Evolutionary conservation across 2,113 vertebrate species (phyloP).

Genomic region (Vanacampus margaritifer): DNA sequence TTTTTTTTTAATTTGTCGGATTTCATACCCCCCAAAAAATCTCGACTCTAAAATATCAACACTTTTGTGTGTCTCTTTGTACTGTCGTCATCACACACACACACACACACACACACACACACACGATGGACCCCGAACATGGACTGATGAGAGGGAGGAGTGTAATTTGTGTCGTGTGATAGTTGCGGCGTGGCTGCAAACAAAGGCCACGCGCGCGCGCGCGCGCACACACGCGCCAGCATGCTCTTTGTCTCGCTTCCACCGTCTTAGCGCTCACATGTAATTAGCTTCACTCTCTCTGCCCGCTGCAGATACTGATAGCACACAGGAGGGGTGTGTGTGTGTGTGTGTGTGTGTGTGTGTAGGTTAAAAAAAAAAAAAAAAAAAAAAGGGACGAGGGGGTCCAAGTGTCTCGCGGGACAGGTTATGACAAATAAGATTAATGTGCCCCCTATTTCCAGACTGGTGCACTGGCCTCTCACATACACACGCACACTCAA

Average conservation of each 20-base stretch:
- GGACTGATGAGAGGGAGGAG: slow-evolving; percentile 41
- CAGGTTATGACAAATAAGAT: slow-evolving; percentile 75
- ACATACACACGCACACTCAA: slow-evolving; percentile 18
- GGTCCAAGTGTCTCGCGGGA: slow-evolving; percentile 58
- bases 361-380: slow-evolving; percentile 2
- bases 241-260: slow-evolving; percentile 64
- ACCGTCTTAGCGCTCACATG: slow-evolving; percentile 67
- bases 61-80: slow-evolving; percentile 41
- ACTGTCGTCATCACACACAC: slow-evolving; percentile 16
- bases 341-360: slow-evolving; percentile 20
- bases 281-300: slow-evolving; percentile 70
- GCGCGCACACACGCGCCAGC: neutral
- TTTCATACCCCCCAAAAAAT: neutral
- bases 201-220: slow-evolving; percentile 32
- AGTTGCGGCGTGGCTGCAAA: slow-evolving; percentile 38
- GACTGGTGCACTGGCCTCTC: slow-evolving; percentile 67
- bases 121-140: slow-evolving; percentile 20
- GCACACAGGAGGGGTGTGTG: slow-evolving; percentile 54
- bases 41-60: neutral
- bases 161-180: slow-evolving; percentile 46
- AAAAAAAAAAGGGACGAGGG: slow-evolving; percentile 26
- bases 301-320: slow-evolving; percentile 63
- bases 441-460: slow-evolving; percentile 73
- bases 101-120: slow-evolving; percentile 9
- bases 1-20: neutral